phyloP scores from a whole-genome alignment of 2,113 vertebrate genomes.

The Macrotus californicus region DNA sequence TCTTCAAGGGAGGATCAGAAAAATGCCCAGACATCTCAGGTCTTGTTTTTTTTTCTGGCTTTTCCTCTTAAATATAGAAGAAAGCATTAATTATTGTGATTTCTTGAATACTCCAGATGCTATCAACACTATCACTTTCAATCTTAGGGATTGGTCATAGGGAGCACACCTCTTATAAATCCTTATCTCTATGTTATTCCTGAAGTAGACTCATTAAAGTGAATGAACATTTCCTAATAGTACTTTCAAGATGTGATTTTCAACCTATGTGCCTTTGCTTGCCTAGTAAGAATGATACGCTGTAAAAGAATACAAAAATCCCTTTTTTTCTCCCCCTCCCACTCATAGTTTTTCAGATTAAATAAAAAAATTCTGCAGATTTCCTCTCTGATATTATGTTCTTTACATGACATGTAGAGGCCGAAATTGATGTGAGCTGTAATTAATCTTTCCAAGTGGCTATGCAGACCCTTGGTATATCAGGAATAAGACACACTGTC shows the following conservation, averaged over 20 bases:
- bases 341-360: constrained; percentile 37
- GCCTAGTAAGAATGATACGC: neutral
- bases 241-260: constrained; percentile 30
- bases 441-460: constrained; percentile 80
- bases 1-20: neutral
- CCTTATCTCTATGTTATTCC: constrained; percentile 31
- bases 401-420: constrained; percentile 82
- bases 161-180: neutral
- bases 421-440: constrained; percentile 76
- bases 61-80: neutral
- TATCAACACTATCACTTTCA: constrained; percentile 35
- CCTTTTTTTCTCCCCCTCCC: neutral
- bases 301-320: neutral
- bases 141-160: neutral
- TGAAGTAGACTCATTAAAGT: constrained; percentile 55
- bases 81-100: constrained; percentile 21
- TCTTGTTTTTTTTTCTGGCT: neutral
- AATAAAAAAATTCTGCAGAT: constrained; percentile 73
- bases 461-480: constrained; percentile 69
- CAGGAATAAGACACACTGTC: constrained; percentile 64
- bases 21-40: neutral
- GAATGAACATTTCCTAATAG: constrained; percentile 26
- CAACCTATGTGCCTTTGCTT: constrained; percentile 47
- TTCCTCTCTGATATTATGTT: constrained; percentile 71
- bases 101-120: neutral